A percentile compares a stretch with the other conserved stretches of the same genome.
These are phyloP conservation scores for Ganaspis sp. DNA, from an alignment of 1,140 invertebrate genomes.

Conservation along the genomic window DNA sequence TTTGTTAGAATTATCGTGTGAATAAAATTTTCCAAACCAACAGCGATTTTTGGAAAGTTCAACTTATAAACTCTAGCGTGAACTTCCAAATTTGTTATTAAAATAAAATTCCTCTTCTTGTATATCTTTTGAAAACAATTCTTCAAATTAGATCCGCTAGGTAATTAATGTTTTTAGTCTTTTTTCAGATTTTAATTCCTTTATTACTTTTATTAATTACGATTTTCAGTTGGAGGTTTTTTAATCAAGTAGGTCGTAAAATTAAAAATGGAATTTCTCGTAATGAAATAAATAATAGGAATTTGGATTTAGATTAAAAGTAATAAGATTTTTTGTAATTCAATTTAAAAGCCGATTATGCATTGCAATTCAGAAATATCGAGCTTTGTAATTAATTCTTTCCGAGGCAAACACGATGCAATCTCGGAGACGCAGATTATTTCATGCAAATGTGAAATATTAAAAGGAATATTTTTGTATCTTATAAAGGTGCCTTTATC, in stretches of 20 bases:
- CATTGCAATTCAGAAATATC: slow-evolving; percentile 1
- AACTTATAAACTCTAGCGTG: too few relatives aligned
- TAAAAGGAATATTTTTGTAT: neutral
- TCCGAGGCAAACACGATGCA: neutral
- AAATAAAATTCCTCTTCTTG: too few relatives aligned
- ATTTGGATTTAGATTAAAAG: neutral
- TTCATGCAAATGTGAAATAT: slow-evolving; percentile 24
- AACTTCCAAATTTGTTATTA: too few relatives aligned
- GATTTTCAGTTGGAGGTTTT: neutral
- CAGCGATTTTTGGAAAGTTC: too few relatives aligned
- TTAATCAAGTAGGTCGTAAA: neutral
- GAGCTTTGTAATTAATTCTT: slow-evolving; percentile 23
- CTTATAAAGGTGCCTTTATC: neutral
- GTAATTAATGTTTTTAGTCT: too few relatives aligned
- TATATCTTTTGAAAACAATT: too few relatives aligned
- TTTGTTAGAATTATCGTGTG: too few relatives aligned
- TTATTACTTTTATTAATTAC: neutral
- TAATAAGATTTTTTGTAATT: slow-evolving; percentile 14
- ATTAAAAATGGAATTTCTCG: neutral
- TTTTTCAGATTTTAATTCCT: neutral
- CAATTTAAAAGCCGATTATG: slow-evolving; percentile 14
- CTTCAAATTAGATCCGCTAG: too few relatives aligned
- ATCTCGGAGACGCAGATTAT: slow-evolving; percentile 28
- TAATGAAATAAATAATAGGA: neutral
- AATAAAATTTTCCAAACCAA: too few relatives aligned